Conservation (phyloP, 2,113 vertebrate species). For the Upupa epops region DNA sequence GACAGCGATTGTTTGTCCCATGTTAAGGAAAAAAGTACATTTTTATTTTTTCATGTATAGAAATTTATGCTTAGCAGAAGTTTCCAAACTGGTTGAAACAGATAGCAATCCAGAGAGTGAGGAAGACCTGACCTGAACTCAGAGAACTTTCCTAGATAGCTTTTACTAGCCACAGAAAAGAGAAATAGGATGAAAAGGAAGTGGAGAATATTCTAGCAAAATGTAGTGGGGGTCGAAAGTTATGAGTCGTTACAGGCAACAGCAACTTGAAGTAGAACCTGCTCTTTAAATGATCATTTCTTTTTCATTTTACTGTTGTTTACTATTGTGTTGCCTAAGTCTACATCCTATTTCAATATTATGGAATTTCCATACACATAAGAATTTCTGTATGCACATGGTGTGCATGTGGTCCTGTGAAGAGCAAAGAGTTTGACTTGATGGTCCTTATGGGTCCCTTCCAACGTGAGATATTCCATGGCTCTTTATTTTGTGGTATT, state of each 20-base stretch:
- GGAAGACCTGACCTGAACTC: background rate
- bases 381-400: background rate
- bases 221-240: background rate
- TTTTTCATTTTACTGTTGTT: background rate
- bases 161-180: background rate
- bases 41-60: background rate
- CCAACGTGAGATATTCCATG: background rate
- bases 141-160: background rate
- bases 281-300: background rate
- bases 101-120: background rate
- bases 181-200: background rate
- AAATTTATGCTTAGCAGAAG: background rate
- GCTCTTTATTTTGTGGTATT: background rate
- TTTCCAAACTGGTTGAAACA: background rate
- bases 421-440: fast-evolving
- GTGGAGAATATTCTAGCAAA: background rate
- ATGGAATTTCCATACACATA: background rate
- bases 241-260: background rate
- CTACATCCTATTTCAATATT: background rate
- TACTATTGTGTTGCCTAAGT: background rate
- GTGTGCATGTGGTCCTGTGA: background rate
- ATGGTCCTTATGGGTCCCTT: background rate
- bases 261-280: background rate
- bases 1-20: background rate
- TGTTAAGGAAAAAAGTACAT: background rate